Evolutionary conservation across 2,797 vertebrate species (phyloP).

Genomic region (Spinus pinus): DNA sequence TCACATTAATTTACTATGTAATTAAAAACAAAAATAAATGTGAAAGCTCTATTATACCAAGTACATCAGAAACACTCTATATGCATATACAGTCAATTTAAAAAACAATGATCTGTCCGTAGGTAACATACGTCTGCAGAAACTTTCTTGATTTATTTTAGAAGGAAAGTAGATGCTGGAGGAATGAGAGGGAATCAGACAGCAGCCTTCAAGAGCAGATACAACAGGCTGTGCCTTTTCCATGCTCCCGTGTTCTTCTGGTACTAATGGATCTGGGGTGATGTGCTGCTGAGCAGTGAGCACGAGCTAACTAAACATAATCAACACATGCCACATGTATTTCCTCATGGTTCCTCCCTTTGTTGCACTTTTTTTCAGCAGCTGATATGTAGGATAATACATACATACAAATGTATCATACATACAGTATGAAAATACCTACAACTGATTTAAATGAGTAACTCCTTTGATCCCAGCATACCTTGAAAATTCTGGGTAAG

Average conservation of each 20-base stretch:
- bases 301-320: neutral
- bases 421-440: neutral
- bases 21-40: constrained; percentile 53
- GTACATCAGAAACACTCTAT: neutral
- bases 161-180: neutral
- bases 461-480: neutral
- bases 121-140: neutral
- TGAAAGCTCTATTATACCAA: constrained; percentile 19
- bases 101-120: neutral
- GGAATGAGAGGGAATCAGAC: neutral
- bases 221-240: neutral
- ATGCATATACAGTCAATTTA: neutral
- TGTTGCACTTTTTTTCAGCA: neutral
- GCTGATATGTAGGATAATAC: neutral
- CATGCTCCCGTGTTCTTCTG: neutral
- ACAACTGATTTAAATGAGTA: neutral
- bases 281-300: neutral
- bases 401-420: neutral
- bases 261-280: neutral
- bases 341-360: neutral
- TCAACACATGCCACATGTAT: neutral
- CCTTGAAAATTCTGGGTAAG: neutral
- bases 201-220: neutral
- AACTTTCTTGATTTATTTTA: neutral
- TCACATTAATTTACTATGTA: constrained; percentile 54